Evolutionary conservation across 30 jellyfish, hydroid and myxozoan species (phyloP).

Genomic region (Aurelia sp.): DNA sequence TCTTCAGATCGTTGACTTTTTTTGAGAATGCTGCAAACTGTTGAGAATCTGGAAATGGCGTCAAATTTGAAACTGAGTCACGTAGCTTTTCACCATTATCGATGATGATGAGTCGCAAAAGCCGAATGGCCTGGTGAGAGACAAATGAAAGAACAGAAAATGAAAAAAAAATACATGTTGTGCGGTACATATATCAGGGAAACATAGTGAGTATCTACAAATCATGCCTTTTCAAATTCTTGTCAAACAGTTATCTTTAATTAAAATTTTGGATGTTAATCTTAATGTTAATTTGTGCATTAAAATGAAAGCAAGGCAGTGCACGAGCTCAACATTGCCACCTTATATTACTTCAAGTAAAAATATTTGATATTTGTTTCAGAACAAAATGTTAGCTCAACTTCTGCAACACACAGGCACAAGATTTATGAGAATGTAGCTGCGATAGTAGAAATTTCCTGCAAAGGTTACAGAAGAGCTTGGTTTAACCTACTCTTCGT

Average conservation of each 20-base stretch:
- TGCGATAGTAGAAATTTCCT: too few species aligned
- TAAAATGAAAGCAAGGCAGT: too few species aligned
- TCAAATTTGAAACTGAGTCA: conserved; percentile 18
- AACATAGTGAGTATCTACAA: background rate
- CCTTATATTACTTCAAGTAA: too few species aligned
- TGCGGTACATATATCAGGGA: background rate
- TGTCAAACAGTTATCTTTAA: too few species aligned
- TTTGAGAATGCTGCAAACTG: conserved; percentile 23
- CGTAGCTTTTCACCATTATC: conserved; percentile 14
- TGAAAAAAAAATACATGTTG: background rate
- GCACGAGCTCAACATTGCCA: too few species aligned
- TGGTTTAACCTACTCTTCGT: conserved; percentile 5
- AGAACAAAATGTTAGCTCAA: too few species aligned
- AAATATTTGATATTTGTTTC: too few species aligned
- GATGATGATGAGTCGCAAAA: conserved; percentile 15
- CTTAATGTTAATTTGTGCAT: too few species aligned
- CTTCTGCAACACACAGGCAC: too few species aligned
- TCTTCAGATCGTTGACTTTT: conserved; percentile 12
- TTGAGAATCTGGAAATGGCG: conserved; percentile 37
- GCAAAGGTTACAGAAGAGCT: background rate
- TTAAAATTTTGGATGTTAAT: too few species aligned
- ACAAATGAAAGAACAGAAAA: background rate
- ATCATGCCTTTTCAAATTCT: too few species aligned
- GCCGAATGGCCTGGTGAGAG: conserved; percentile 33
- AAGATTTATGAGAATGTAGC: too few species aligned